Base-by-base conservation (phyloP, 2,888 invertebrate species). In the Gari tellinella region DNA sequence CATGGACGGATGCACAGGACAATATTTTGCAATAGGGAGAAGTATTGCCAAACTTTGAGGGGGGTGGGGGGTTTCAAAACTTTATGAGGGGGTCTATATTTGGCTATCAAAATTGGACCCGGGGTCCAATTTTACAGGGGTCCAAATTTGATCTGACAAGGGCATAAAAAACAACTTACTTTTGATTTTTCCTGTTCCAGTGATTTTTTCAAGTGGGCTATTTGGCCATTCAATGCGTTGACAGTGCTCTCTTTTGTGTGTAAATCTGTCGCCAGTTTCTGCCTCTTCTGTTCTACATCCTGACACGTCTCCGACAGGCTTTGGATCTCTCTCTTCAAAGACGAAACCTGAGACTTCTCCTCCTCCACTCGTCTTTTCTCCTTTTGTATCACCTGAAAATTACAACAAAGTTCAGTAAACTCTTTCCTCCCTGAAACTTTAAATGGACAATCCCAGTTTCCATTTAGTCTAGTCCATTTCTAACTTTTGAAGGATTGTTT, bases 361-460 rank as follows among this genome's bases (percentile, higher is more conserved):
- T 87, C 86, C 15, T 88, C 86, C 7, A 77, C 79, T 57, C 86
- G 86, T 10, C 85, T 80, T 66, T 89, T 90, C 69, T 89, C 86
- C 26, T 86, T 85, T 45, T 85, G 85, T 17, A 89, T 70, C 12
- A 86, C 88, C 90, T 89, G 31, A 14, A 19, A 43, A 43, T 43
- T 8, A 8, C 12, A 19, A 40, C 40, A 40, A 40, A 12, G 40
- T 40, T 14, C 14, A 12, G n/a, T n/a, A n/a, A n/a, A n/a, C n/a
- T n/a, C n/a, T n/a, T n/a, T n/a, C n/a, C n/a, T n/a, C n/a, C n/a
- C n/a, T n/a, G n/a, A n/a, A n/a, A n/a, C n/a, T n/a, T n/a, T n/a
- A n/a, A n/a, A n/a, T n/a, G n/a, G n/a, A n/a, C n/a, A n/a, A n/a
- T n/a, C n/a, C n/a, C n/a, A n/a, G n/a, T n/a, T n/a, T n/a, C n/a